Evolutionary conservation across 2,888 invertebrate species (phyloP).

Genomic region (Parnassius orleans): DNA sequence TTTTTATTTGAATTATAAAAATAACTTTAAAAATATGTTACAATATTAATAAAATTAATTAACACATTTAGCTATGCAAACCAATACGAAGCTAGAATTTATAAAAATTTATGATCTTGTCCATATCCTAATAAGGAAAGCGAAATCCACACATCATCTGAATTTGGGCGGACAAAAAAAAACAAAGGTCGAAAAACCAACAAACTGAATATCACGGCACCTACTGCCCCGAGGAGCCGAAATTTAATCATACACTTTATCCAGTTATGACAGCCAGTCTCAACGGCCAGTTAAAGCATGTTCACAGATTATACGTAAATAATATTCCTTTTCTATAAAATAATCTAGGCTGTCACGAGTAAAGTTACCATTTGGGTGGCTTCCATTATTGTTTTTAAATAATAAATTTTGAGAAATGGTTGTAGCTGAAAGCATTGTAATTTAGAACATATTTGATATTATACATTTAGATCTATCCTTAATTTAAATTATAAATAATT

Average conservation of each 20-base stretch:
- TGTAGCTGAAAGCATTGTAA: not conserved
- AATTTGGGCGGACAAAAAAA: conserved; percentile 52
- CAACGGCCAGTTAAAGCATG: conserved; percentile 51
- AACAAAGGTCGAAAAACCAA: conserved; percentile 65
- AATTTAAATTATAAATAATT: too few species aligned
- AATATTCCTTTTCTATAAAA: conserved; percentile 6
- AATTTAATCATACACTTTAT: conserved; percentile 75
- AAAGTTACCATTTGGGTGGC: not conserved
- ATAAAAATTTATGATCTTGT: conserved; percentile 7
- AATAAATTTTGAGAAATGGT: not conserved
- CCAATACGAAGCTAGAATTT: not conserved
- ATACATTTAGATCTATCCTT: too few species aligned
- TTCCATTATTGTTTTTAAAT: conserved; percentile 1
- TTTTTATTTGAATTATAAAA: too few species aligned
- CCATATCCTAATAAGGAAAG: conserved; percentile 45
- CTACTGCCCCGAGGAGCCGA: conserved; percentile 64
- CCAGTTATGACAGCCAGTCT: conserved; percentile 66
- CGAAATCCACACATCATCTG: conserved; percentile 43
- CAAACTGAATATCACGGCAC: conserved; percentile 69
- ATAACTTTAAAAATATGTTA: too few species aligned
- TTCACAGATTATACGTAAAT: conserved; percentile 41
- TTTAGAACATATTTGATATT: too few species aligned
- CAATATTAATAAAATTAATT: too few species aligned
- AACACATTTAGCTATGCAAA: too few species aligned
- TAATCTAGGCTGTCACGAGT: not conserved